Conservation (phyloP, 2,888 invertebrate genomes). For the Drosophila meridionalis region DNA sequence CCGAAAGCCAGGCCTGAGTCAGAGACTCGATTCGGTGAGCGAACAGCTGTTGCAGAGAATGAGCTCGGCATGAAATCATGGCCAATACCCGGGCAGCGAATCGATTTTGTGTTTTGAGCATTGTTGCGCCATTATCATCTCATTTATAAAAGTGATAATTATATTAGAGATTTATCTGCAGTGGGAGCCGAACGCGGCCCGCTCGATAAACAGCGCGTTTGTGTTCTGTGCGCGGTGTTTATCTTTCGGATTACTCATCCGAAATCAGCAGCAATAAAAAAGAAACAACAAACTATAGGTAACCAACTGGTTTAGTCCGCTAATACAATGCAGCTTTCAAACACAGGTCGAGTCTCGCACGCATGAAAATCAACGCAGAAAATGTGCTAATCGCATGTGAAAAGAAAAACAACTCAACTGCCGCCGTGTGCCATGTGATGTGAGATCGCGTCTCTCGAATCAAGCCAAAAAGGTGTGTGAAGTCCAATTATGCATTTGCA, state of each 20-base stretch:
- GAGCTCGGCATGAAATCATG: slow-evolving; percentile 3
- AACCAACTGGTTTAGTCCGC: slow-evolving; percentile 41
- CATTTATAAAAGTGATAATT: slow-evolving; percentile 80
- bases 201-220: slow-evolving; percentile 49
- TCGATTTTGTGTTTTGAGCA: slow-evolving; percentile 79
- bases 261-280: slow-evolving; percentile 2
- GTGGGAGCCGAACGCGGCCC: slow-evolving; percentile 2
- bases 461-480: slow-evolving; percentile 49
- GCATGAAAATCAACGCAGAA: slow-evolving; percentile 8
- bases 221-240: slow-evolving; percentile 39
- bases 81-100: slow-evolving; percentile 52
- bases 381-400: slow-evolving; percentile 44
- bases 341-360: slow-evolving; percentile 1
- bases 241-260: slow-evolving; percentile 67
- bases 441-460: slow-evolving; percentile 43
- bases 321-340: slow-evolving; percentile 49
- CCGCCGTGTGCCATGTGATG: slow-evolving; percentile 62
- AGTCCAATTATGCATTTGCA: slow-evolving; percentile 9
- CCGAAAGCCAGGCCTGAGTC: neutral
- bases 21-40: neutral
- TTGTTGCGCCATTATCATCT: slow-evolving; percentile 76
- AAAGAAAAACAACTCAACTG: slow-evolving; percentile 10
- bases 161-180: slow-evolving; percentile 69
- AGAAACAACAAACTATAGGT: neutral
- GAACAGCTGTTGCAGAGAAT: neutral